Conservation (phyloP, 2,797 vertebrate species). For the Merluccius polli region DNA sequence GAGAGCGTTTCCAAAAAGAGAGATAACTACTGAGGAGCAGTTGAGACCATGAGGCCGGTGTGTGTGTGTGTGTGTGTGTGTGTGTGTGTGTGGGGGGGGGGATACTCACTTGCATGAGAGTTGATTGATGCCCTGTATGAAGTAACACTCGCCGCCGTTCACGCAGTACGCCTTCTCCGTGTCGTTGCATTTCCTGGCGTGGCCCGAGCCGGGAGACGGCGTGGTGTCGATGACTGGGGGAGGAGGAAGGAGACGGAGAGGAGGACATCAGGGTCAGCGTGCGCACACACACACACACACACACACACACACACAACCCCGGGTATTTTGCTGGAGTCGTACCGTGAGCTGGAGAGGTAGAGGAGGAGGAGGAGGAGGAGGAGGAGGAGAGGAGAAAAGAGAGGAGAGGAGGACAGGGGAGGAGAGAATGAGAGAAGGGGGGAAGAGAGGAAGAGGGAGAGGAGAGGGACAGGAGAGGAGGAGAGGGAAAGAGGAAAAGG, state of each 20-base stretch:
- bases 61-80: not conserved
- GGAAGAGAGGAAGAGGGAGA: no score
- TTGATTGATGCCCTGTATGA: slow-evolving; percentile 94
- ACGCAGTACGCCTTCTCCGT: slow-evolving; percentile 94
- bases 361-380: no score
- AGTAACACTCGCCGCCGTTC: slow-evolving; percentile 96
- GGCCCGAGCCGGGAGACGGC: slow-evolving; percentile 87
- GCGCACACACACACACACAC: slow-evolving; percentile 1
- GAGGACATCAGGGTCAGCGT: slow-evolving; percentile 2
- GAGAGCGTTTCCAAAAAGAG: not conserved
- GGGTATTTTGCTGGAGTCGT: no score
- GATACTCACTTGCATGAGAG: slow-evolving; percentile 91
- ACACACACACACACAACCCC: not conserved
- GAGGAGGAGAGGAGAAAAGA: no score
- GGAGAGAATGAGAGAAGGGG: no score
- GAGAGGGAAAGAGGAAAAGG: no score
- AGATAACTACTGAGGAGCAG: not conserved
- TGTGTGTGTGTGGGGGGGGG: not conserved
- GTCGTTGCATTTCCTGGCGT: slow-evolving; percentile 93
- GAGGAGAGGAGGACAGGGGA: no score
- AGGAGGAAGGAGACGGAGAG: slow-evolving; percentile 25
- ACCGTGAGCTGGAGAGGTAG: no score
- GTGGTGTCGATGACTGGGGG: slow-evolving; percentile 87
- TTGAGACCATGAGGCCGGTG: not conserved
- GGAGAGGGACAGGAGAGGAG: no score